phyloP scores from a whole-genome alignment of 2,113 vertebrate genomes.

The Motacilla alba region DNA sequence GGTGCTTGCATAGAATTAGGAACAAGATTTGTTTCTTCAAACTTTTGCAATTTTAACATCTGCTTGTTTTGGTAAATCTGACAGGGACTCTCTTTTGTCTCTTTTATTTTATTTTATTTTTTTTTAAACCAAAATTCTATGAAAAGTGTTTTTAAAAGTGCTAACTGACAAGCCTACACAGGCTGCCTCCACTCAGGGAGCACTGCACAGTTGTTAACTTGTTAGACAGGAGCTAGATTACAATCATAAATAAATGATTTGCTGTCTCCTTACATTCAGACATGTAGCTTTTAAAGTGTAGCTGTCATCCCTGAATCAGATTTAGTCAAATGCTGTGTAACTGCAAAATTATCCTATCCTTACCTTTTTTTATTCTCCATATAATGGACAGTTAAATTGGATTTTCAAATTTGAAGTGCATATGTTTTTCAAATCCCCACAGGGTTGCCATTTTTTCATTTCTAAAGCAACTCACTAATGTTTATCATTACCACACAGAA shows the following conservation, averaged over 20 bases:
- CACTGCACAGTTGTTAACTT: slow-evolving; percentile 72
- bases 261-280: slow-evolving; percentile 82
- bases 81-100: slow-evolving; percentile 71
- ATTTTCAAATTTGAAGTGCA: slow-evolving; percentile 83
- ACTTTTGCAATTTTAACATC: slow-evolving; percentile 36
- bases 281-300: slow-evolving; percentile 81
- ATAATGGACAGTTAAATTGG: slow-evolving; percentile 87
- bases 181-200: slow-evolving; percentile 61
- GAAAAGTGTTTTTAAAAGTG: slow-evolving; percentile 65
- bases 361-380: slow-evolving; percentile 80
- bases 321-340: slow-evolving; percentile 83
- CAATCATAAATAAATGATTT: slow-evolving; percentile 87
- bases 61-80: slow-evolving; percentile 60
- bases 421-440: slow-evolving; percentile 79
- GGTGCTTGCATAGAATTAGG: neutral
- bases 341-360: slow-evolving; percentile 82
- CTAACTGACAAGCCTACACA: slow-evolving; percentile 70
- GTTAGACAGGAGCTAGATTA: slow-evolving; percentile 82
- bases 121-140: neutral
- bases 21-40: neutral
- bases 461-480: slow-evolving; percentile 80
- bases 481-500: slow-evolving; percentile 80
- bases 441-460: slow-evolving; percentile 79
- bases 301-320: slow-evolving; percentile 81
- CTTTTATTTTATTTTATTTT: neutral